Percentiles rank a stretch among this genome's conserved stretches.
Evolutionary conservation across 2,113 vertebrate genomes (phyloP).

Genomic region (Cyprinus carpio): DNA sequence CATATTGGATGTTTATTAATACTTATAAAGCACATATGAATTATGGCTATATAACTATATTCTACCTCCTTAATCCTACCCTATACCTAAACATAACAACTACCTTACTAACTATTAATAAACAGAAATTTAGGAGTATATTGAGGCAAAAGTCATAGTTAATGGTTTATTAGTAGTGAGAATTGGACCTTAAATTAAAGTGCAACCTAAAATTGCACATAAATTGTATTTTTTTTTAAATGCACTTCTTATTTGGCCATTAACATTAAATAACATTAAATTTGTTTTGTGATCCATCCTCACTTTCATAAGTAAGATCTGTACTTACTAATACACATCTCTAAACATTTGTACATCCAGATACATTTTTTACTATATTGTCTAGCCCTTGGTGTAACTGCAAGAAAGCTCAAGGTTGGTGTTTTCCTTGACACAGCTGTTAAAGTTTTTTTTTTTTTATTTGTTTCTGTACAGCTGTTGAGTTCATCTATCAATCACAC

Average conservation of each 20-base stretch:
- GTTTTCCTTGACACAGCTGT: constrained; percentile 1
- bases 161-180: too few species aligned
- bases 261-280: not conserved
- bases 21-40: too few species aligned
- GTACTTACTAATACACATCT: too few species aligned
- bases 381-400: not conserved
- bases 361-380: not conserved
- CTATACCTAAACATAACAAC: too few species aligned
- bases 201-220: not conserved
- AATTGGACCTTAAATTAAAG: too few species aligned
- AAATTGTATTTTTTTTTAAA: not conserved
- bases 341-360: not conserved
- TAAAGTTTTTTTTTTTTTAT: not conserved
- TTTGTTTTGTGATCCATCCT: not conserved
- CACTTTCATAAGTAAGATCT: not conserved
- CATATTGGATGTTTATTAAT: too few species aligned
- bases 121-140: too few species aligned
- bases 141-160: too few species aligned
- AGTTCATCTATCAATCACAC: not conserved
- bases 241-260: not conserved
- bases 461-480: not conserved
- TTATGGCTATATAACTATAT: too few species aligned
- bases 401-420: not conserved
- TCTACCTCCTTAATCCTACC: too few species aligned
- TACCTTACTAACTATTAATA: too few species aligned